Conservation (phyloP, 30 jellyfish, hydroid and myxozoan species). For the Aurelia aurita region DNA sequence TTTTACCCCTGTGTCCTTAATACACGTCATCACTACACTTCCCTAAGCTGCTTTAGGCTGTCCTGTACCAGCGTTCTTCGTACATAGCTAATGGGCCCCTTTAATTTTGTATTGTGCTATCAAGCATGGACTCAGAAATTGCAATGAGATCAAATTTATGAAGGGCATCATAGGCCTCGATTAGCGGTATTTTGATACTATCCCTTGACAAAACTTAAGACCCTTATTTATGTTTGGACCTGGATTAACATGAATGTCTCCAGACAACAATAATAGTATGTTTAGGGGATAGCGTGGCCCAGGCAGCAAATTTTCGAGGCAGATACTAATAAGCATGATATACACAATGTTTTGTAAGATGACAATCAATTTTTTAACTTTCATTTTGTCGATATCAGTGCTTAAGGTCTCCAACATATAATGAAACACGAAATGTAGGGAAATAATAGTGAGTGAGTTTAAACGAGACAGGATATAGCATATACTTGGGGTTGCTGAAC, state of each 20-base stretch:
- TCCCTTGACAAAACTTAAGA: neutral
- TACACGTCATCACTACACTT: no score
- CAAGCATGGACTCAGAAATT: conserved; percentile 18
- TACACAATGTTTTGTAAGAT: conserved; percentile 9
- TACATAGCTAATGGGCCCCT: no score
- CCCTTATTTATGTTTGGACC: conserved; percentile 5
- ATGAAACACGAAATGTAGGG: neutral
- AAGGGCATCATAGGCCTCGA: conserved; percentile 39
- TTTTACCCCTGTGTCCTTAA: no score
- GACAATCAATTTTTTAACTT: neutral
- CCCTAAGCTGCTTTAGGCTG: no score
- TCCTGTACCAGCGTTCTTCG: no score
- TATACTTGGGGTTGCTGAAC: neutral
- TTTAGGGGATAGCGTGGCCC: conserved; percentile 32
- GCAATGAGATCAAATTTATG: conserved; percentile 28
- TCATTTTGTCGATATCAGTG: neutral
- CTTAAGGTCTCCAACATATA: neutral
- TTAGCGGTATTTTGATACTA: conserved; percentile 2
- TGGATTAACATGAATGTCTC: conserved; percentile 17
- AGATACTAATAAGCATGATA: conserved; percentile 7
- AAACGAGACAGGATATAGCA: neutral
- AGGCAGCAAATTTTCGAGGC: neutral
- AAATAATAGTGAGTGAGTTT: neutral
- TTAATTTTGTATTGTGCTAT: conserved; percentile 12
- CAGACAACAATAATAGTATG: conserved; percentile 2